phyloP scores from a whole-genome alignment of 2,797 vertebrate species.

The Intellagama lesueurii region DNA sequence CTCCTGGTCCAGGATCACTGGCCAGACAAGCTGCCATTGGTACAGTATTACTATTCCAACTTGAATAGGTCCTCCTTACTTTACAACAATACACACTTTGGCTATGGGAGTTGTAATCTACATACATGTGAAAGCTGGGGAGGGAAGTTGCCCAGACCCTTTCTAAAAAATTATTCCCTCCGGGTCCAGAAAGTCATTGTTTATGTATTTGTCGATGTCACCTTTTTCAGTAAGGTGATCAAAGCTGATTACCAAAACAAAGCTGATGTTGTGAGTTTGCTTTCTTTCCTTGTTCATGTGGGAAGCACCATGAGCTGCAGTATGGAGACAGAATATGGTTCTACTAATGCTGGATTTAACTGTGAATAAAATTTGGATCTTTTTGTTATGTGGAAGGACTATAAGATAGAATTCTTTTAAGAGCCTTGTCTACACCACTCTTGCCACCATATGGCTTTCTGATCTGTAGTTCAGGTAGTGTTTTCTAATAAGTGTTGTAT shows the following conservation, averaged over 20 bases:
- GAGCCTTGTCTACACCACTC: not conserved
- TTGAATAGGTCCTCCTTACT: no score
- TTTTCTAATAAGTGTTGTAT: slow-evolving; percentile 10
- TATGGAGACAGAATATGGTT: not conserved
- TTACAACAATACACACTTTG: no score
- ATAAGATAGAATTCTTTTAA: not conserved
- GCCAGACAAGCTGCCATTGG: not conserved
- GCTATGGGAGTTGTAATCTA: no score
- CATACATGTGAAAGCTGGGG: no score
- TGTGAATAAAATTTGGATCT: not conserved
- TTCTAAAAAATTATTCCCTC: not conserved
- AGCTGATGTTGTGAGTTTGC: not conserved
- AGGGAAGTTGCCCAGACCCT: not conserved
- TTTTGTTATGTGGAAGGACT: not conserved
- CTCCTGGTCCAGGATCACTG: not conserved
- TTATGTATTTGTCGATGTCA: not conserved
- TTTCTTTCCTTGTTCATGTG: no score
- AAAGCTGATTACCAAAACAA: not conserved
- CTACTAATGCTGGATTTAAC: not conserved
- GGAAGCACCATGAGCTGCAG: no score
- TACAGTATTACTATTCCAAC: not conserved
- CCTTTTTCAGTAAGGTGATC: not conserved
- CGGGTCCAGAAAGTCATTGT: not conserved
- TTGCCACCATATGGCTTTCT: not conserved
- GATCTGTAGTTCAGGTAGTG: not conserved